These are phyloP conservation scores for Babylonia areolata DNA, from an alignment of 1,140 invertebrate genomes.

Conservation along the genomic window DNA sequence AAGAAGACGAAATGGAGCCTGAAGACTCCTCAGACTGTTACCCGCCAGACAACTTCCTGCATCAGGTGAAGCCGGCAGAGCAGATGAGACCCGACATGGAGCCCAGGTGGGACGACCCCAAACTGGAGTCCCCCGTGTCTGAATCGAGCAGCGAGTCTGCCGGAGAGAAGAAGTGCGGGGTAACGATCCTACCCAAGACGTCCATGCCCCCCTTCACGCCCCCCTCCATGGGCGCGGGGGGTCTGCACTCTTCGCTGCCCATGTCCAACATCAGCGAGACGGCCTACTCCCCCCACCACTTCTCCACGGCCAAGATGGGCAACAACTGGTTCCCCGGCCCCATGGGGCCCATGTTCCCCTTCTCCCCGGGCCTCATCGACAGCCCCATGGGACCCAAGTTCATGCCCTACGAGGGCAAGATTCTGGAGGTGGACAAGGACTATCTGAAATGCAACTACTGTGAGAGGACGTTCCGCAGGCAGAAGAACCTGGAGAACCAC, in stretches of 20 bases:
- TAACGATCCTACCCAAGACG: slow-evolving; percentile 14
- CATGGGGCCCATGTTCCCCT: slow-evolving; percentile 65
- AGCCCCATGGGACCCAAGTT: slow-evolving; percentile 65
- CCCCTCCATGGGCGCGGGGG: neutral
- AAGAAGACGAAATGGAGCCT: slow-evolving; percentile 43
- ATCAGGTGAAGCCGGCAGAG: slow-evolving; percentile 14
- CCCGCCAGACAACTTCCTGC: slow-evolving; percentile 27
- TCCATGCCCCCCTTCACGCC: neutral
- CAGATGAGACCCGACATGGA: slow-evolving; percentile 6
- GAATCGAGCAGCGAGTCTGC: neutral
- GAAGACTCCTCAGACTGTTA: slow-evolving; percentile 29
- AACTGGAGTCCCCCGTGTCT: neutral
- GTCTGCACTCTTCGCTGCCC: slow-evolving; percentile 33
- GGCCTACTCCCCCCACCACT: slow-evolving; percentile 54
- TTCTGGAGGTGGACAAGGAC: slow-evolving; percentile 70
- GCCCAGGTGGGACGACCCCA: slow-evolving; percentile 23
- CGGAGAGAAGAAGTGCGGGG: neutral
- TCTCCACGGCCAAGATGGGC: slow-evolving; percentile 39
- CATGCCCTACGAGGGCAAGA: slow-evolving; percentile 63
- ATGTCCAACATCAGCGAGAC: slow-evolving; percentile 57
- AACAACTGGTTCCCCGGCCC: slow-evolving; percentile 60
- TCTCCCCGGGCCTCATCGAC: slow-evolving; percentile 63
- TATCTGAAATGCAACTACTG: slow-evolving; percentile 74
- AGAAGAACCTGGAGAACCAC: slow-evolving; percentile 73
- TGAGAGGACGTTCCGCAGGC: slow-evolving; percentile 70